phyloP scores from a whole-genome alignment of 2,113 vertebrate species.

The Macquaria ambigua region DNA sequence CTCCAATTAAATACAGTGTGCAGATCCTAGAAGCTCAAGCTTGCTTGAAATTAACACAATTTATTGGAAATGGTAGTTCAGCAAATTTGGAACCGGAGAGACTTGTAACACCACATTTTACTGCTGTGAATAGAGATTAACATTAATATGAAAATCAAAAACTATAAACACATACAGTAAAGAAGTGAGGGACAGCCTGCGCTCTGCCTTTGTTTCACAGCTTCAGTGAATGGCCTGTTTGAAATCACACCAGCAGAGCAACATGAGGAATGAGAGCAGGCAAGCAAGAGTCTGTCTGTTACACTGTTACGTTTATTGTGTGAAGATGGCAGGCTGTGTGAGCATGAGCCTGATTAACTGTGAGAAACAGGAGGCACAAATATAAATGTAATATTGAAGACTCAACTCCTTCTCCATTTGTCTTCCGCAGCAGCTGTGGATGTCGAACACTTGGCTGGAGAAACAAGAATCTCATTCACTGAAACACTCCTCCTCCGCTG shows the following conservation, averaged over 20 bases:
- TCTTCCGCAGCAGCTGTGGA: conserved; percentile 67
- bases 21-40: background rate
- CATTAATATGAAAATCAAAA: too few relatives aligned
- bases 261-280: background rate
- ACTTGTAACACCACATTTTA: background rate
- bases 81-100: background rate
- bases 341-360: conserved; percentile 43
- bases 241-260: conserved; percentile 2
- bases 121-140: background rate
- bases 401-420: conserved; percentile 52
- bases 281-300: background rate
- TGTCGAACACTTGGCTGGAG: conserved; percentile 65
- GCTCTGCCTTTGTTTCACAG: background rate
- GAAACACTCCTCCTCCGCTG: conserved; percentile 60
- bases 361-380: conserved; percentile 61
- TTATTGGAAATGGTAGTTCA: background rate
- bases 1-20: background rate
- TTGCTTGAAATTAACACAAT: background rate
- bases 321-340: conserved; percentile 27
- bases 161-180: background rate
- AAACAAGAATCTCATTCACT: conserved; percentile 57
- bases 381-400: conserved; percentile 52
- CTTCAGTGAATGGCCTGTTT: background rate
- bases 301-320: conserved; percentile 6
- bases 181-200: background rate